phyloP scores from a whole-genome alignment of 1,140 invertebrate species.

The Bilobella aurantiaca region DNA sequence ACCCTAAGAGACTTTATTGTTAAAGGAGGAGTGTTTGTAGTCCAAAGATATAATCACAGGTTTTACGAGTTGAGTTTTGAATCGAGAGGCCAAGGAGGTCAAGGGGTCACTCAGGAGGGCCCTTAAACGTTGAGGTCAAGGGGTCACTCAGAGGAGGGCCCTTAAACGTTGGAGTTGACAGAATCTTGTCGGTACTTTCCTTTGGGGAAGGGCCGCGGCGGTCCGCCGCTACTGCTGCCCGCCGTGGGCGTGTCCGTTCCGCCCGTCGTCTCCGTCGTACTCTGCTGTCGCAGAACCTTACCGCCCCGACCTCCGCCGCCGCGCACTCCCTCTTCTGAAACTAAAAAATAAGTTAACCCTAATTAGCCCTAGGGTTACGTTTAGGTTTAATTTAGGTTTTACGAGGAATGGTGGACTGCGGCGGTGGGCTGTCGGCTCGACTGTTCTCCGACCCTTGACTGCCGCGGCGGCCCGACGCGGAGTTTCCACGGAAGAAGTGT shows the following conservation, averaged over 20 bases:
- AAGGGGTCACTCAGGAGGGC: no score
- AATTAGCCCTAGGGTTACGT: no score
- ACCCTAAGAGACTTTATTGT: not conserved
- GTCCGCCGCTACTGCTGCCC: no score
- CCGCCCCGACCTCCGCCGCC: not conserved
- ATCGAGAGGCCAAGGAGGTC: not conserved
- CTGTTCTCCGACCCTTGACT: constrained; percentile 20
- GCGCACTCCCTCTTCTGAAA: not conserved
- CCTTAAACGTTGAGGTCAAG: constrained; percentile 1
- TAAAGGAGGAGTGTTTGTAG: not conserved
- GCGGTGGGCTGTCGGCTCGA: no score
- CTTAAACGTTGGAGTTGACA: constrained; percentile 5
- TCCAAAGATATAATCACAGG: not conserved
- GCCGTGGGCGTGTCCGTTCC: no score
- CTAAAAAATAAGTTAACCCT: no score
- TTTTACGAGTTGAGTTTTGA: not conserved
- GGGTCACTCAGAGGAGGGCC: no score
- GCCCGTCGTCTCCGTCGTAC: not conserved
- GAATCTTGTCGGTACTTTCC: constrained; percentile 15
- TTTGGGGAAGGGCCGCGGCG: not conserved
- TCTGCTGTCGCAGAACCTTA: not conserved
- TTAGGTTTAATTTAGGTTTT: no score
- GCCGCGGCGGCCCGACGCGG: constrained; percentile 25
- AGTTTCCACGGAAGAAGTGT: constrained; percentile 29
- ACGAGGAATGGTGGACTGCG: no score